These are phyloP conservation scores for Condylura cristata DNA, from an alignment of 2,113 vertebrate species.

Conservation along the genomic window DNA sequence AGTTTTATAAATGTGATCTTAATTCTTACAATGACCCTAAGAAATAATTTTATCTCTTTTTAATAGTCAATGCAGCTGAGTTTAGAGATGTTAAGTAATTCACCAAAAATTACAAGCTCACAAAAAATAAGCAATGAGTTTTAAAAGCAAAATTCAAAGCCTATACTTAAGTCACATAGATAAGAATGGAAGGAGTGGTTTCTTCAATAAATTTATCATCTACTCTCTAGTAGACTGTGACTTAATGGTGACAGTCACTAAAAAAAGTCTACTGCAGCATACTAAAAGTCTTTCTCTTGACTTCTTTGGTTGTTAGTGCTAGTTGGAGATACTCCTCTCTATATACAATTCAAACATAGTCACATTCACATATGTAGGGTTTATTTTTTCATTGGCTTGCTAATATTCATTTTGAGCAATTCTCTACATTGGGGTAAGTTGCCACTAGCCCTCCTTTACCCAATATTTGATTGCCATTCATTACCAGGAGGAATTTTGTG, in stretches of 20 bases:
- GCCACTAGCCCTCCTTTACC: background rate
- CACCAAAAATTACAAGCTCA: background rate
- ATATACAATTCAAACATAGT: background rate
- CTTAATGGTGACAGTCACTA: background rate
- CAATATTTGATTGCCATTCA: background rate
- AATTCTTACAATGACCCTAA: background rate
- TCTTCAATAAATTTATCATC: background rate
- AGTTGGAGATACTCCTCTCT: too few relatives aligned
- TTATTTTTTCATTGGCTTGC: background rate
- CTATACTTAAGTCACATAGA: background rate
- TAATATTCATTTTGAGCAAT: background rate
- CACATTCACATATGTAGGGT: background rate
- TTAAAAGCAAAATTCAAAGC: background rate
- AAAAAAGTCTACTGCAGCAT: background rate
- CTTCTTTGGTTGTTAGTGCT: background rate
- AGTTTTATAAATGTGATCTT: background rate
- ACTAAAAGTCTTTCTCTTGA: background rate
- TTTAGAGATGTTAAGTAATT: background rate
- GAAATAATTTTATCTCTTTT: background rate
- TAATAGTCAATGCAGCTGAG: background rate
- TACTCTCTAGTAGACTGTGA: background rate
- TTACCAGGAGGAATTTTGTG: background rate
- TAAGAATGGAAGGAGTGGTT: background rate
- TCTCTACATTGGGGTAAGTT: background rate
- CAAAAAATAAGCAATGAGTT: background rate